Base-by-base conservation (phyloP, 2,113 vertebrate species). In the Lampris incognitus region DNA sequence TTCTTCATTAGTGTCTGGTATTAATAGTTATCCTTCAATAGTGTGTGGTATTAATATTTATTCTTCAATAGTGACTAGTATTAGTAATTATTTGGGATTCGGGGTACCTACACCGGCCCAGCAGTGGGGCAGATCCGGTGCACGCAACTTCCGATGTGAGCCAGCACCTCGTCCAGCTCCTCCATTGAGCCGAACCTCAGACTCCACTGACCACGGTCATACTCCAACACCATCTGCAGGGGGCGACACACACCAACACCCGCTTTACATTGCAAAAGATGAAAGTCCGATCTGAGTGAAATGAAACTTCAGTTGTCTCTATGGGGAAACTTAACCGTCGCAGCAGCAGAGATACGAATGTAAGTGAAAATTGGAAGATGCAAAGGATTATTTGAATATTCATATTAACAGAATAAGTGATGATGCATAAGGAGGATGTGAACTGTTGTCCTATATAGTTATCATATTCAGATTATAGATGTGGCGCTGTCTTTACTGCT, bases 181-280 rank as follows among this genome's bases (percentile, higher is more conserved):
- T 96, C 96, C 0, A 89, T 90, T 0, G 96, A 94, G 0, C 84
- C 83, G 86, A 98, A 92, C 82, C 94, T 95, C 90, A 99, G 92
- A 77, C 89, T 94, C 82, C 97, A 83, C 42, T 81, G 93, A n/a
- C 94, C 95, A 37, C 95, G 96, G 73, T 98, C 97, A 0, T 93
- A 93, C 83, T 99, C 96, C 82, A 99, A 78, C 40, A 95, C 82
- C 92, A 99, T 50, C 98, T 99, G 92, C 41, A 94, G 93, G 84
- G 64, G 84, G 83, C 48, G 46, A 54, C 79, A 84, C 66, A 75
- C 49, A 84, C 66, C 82, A 2, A 11, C 42, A 11, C 41, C 44
- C 6, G 44, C 6, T 46, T 46, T 46, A 4, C 44, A 46, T 5
- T 48, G 9, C 4, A 39, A 52, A 1, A 68, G 39, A 60, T 37